phyloP scores from a whole-genome alignment of 1,140 invertebrate genomes.

The Drosophila nigrodunni region DNA sequence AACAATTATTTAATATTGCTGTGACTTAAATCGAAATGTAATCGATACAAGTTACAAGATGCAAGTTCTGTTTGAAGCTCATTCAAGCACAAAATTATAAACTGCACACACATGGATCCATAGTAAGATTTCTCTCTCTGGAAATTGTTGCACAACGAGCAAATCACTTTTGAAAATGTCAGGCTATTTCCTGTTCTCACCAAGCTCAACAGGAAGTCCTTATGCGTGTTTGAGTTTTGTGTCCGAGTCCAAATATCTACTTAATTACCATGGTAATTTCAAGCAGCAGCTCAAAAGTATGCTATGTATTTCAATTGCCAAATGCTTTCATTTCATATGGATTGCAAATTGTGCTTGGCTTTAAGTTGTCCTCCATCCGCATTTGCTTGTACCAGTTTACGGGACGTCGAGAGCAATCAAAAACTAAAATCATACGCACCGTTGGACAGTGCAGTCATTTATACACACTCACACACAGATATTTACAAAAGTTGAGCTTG shows the following conservation, averaged over 20 bases:
- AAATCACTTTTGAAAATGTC: slow-evolving; percentile 12
- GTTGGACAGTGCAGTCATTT: slow-evolving; percentile 46
- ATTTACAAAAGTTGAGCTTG: slow-evolving; percentile 29
- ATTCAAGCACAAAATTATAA: not conserved
- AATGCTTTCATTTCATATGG: slow-evolving; percentile 30
- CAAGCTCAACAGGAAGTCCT: too few relatives aligned
- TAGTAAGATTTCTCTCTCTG: not conserved
- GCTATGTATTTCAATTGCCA: slow-evolving; percentile 17
- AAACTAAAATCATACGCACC: slow-evolving; percentile 61
- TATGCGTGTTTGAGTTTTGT: not conserved
- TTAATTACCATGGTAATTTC: slow-evolving; percentile 47
- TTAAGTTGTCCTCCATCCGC: slow-evolving; percentile 6
- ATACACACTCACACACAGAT: slow-evolving; percentile 18
- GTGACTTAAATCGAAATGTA: not conserved
- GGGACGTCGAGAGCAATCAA: slow-evolving; percentile 12
- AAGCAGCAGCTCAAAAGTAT: not conserved
- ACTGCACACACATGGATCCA: slow-evolving; percentile 13
- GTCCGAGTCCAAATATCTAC: not conserved
- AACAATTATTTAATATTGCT: not conserved
- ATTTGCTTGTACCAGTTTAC: slow-evolving; percentile 5
- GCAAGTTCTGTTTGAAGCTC: not conserved
- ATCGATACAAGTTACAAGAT: slow-evolving; percentile 5
- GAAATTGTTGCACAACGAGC: not conserved
- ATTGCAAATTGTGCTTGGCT: slow-evolving; percentile 13
- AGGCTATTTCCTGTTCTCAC: too few relatives aligned